phyloP scores from a whole-genome alignment of 1,140 invertebrate species.

The Drosophila kepulauana region DNA sequence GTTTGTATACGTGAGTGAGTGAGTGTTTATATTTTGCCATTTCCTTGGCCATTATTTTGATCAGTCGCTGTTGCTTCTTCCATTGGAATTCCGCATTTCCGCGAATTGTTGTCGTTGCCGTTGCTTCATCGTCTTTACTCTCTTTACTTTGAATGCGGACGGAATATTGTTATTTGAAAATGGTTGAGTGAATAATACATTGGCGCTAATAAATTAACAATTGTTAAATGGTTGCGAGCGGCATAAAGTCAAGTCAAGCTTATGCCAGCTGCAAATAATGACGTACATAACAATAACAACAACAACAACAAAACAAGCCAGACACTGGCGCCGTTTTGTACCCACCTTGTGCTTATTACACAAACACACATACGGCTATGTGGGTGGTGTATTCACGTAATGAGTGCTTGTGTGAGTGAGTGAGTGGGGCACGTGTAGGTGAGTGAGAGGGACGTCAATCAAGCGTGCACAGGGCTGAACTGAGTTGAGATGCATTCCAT shows the following conservation, averaged over 20 bases:
- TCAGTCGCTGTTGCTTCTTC: slow-evolving; percentile 45
- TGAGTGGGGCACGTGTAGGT: slow-evolving; percentile 39
- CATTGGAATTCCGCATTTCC: slow-evolving; percentile 75
- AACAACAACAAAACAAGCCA: slow-evolving; percentile 11
- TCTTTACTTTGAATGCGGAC: slow-evolving; percentile 19
- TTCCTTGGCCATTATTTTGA: slow-evolving; percentile 47
- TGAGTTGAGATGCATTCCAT: slow-evolving; percentile 19
- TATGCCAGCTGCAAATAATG: slow-evolving; percentile 27
- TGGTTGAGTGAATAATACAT: slow-evolving; percentile 2
- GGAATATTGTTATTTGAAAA: slow-evolving; percentile 17
- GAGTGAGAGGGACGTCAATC: slow-evolving; percentile 37
- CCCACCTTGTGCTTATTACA: slow-evolving; percentile 55
- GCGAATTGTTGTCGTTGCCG: slow-evolving; percentile 53
- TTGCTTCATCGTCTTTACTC: slow-evolving; percentile 14
- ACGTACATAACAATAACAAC: slow-evolving; percentile 11
- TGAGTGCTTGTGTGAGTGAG: slow-evolving; percentile 20
- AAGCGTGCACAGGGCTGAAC: slow-evolving; percentile 14
- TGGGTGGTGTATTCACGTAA: slow-evolving; percentile 20
- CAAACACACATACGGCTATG: slow-evolving; percentile 7
- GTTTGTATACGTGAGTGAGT: slow-evolving; percentile 24
- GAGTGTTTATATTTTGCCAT: slow-evolving; percentile 37
- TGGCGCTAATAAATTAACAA: slow-evolving; percentile 62
- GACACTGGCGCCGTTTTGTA: slow-evolving; percentile 62
- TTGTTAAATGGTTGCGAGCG: slow-evolving; percentile 55
- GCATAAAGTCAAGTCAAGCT: slow-evolving; percentile 8